These are phyloP conservation scores for Lepilemur ruficaudatus DNA, from an alignment of 2,797 vertebrate species.

Conservation along the genomic window DNA sequence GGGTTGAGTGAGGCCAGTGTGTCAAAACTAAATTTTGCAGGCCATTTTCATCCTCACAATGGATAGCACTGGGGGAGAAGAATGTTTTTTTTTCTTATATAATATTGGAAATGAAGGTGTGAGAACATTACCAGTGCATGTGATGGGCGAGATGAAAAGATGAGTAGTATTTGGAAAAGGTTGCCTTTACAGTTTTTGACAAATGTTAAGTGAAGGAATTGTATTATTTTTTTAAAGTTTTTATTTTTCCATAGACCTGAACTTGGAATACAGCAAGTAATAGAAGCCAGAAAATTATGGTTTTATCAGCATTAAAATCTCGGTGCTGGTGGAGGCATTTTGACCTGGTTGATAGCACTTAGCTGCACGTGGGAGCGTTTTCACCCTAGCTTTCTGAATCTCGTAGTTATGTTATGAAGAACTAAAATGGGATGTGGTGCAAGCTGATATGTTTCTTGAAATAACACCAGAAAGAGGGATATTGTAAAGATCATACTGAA, in stretches of 20 bases:
- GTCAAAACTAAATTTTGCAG: conserved; percentile 29
- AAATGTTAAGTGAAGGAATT: neutral
- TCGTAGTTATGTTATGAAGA: neutral
- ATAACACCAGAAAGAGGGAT: neutral
- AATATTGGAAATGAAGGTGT: neutral
- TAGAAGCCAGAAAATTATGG: neutral
- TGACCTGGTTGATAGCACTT: neutral
- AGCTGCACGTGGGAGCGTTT: neutral
- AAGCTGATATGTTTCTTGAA: neutral
- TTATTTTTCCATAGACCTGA: neutral
- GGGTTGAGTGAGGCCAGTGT: neutral
- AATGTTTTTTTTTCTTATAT: neutral
- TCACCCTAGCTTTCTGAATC: neutral
- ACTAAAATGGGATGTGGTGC: neutral
- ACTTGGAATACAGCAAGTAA: neutral
- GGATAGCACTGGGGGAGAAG: neutral
- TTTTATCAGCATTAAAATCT: neutral
- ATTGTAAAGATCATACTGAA: neutral
- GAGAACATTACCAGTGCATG: neutral
- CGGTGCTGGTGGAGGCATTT: neutral
- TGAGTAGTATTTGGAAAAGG: neutral
- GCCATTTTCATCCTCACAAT: neutral
- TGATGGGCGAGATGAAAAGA: neutral
- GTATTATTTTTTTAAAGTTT: neutral
- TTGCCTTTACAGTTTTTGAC: neutral